Evolutionary conservation across 2,888 invertebrate species (phyloP).

Genomic region (Phytoseiulus persimilis): DNA sequence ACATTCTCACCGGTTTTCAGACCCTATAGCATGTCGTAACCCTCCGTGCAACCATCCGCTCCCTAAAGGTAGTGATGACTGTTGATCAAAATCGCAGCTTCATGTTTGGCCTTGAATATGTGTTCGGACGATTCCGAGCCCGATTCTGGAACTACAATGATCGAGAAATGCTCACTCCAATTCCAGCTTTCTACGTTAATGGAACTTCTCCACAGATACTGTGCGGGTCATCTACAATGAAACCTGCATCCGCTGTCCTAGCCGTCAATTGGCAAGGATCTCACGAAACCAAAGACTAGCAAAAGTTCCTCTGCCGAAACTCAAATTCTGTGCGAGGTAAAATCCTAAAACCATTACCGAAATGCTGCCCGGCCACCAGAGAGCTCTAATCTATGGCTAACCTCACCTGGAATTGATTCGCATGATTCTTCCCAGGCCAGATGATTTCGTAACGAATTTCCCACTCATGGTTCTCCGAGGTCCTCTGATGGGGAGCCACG

Average conservation of each 20-base stretch:
- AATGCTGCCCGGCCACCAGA: no score
- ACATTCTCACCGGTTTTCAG: not conserved
- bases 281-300: constrained; percentile 16
- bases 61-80: not conserved
- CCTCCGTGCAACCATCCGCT: not conserved
- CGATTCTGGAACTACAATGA: no score
- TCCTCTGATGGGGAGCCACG: constrained; percentile 7
- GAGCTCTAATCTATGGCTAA: no score
- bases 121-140: no score
- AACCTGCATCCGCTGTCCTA: constrained; percentile 11
- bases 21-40: not conserved
- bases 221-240: constrained; percentile 26
- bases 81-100: not conserved
- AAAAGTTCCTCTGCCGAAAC: constrained; percentile 11
- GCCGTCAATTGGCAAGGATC: constrained; percentile 18
- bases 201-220: not conserved
- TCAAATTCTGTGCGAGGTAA: constrained; percentile 29
- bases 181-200: not conserved
- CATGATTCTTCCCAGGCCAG: not conserved
- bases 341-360: not conserved
- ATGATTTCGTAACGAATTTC: constrained; percentile 33
- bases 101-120: not conserved
- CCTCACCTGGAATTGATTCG: no score
- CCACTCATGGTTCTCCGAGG: constrained; percentile 31
- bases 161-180: not conserved